Percentiles rank a stretch among this genome's conserved stretches.
Conservation (phyloP, 1,140 invertebrate genomes). For the Tetramorium parvispinum region DNA sequence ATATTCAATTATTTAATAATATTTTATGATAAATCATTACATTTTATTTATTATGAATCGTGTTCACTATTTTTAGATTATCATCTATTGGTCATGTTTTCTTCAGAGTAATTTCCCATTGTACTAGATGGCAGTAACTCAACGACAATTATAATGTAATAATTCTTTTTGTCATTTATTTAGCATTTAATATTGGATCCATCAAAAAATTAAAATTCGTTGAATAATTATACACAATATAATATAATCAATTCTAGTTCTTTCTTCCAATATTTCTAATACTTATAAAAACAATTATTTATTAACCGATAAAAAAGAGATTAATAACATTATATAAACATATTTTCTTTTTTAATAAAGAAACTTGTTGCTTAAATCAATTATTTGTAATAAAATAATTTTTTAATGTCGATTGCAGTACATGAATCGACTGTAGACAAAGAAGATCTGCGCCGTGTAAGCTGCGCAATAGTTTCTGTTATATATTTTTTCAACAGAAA, state of each 20-base stretch:
- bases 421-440: constrained; percentile 16
- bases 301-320: neutral
- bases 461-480: neutral
- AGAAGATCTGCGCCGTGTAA: neutral
- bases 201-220: neutral
- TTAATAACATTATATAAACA: neutral
- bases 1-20: neutral
- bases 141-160: neutral
- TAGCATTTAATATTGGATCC: neutral
- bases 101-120: constrained; percentile 16
- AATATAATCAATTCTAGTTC: neutral
- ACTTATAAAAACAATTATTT: constrained; percentile 1
- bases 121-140: constrained; percentile 39
- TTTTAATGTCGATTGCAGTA: neutral
- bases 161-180: neutral
- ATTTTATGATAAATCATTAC: neutral
- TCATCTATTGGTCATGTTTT: constrained; percentile 39
- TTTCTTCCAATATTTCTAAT: neutral
- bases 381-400: neutral
- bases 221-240: neutral
- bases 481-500: neutral
- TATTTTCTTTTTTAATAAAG: neutral
- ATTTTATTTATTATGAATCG: constrained; percentile 1
- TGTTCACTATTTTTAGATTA: constrained; percentile 7
- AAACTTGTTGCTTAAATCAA: neutral